Conservation (phyloP, 2,888 invertebrate genomes). For the Actias luna region DNA sequence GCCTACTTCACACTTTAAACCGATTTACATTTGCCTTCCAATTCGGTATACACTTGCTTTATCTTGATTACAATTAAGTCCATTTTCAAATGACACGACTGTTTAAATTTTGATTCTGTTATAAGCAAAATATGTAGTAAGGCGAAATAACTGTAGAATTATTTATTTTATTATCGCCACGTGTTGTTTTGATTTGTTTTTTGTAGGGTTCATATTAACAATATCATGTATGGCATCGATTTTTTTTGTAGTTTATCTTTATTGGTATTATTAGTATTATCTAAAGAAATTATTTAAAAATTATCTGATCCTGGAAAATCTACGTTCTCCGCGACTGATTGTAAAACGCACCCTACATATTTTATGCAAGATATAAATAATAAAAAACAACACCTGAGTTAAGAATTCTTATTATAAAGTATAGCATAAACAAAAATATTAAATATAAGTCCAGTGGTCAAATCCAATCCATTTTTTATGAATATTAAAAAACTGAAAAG, state of each 20-base stretch:
- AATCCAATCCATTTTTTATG: too few relatives aligned
- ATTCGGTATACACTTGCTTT: slow-evolving; percentile 19
- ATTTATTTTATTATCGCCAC: slow-evolving; percentile 37
- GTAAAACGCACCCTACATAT: too few relatives aligned
- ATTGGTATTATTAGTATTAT: neutral
- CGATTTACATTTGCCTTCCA: slow-evolving; percentile 5
- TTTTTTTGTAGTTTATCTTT: neutral
- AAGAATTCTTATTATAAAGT: too few relatives aligned
- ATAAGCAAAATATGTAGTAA: slow-evolving; percentile 6
- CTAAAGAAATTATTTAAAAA: neutral
- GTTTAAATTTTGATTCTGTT: neutral
- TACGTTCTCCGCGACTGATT: too few relatives aligned
- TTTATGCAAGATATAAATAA: too few relatives aligned
- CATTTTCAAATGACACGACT: neutral
- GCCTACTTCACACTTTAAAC: slow-evolving; percentile 56
- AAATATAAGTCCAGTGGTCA: too few relatives aligned
- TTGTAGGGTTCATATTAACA: slow-evolving; percentile 15
- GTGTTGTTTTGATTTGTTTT: slow-evolving; percentile 38
- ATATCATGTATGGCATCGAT: neutral
- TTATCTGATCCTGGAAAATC: too few relatives aligned
- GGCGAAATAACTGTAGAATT: slow-evolving; percentile 12
- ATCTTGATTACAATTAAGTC: slow-evolving; percentile 18
- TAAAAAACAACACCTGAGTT: too few relatives aligned
- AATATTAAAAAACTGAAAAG: too few relatives aligned
- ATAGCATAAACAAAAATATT: too few relatives aligned